phyloP scores from a whole-genome alignment of 2,113 vertebrate species.

The Pseudopodoces humilis region DNA sequence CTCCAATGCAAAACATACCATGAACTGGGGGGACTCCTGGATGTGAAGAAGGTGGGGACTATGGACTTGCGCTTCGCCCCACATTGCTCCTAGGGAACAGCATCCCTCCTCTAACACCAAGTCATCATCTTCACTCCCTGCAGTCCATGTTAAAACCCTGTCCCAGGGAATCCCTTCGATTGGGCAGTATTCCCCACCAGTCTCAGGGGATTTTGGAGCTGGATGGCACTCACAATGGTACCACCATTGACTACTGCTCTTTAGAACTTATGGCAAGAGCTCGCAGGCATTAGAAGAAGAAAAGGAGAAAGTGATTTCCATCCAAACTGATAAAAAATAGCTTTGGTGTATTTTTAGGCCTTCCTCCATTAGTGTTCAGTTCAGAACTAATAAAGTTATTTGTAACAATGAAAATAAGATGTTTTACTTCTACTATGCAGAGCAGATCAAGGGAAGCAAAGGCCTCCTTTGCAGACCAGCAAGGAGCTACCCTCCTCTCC shows the following conservation, averaged over 20 bases:
- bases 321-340: background rate
- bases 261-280: background rate
- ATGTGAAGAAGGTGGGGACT: rapidly evolving
- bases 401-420: background rate
- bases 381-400: background rate
- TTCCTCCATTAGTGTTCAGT: background rate
- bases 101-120: background rate
- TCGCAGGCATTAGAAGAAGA: background rate
- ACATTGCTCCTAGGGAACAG: background rate
- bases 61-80: rapidly evolving
- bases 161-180: too few species aligned
- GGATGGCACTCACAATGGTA: rapidly evolving
- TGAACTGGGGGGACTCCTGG: background rate
- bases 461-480: background rate
- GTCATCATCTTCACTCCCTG: background rate
- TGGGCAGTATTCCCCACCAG: too few species aligned
- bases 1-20: background rate
- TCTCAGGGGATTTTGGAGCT: background rate
- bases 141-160: background rate
- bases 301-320: background rate
- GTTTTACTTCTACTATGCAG: background rate
- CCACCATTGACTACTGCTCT: background rate
- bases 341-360: background rate
- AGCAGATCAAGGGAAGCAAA: background rate
- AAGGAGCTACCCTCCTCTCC: background rate